These are phyloP conservation scores for Cactoblastis cactorum DNA, from an alignment of 2,888 invertebrate genomes.

Conservation along the genomic window DNA sequence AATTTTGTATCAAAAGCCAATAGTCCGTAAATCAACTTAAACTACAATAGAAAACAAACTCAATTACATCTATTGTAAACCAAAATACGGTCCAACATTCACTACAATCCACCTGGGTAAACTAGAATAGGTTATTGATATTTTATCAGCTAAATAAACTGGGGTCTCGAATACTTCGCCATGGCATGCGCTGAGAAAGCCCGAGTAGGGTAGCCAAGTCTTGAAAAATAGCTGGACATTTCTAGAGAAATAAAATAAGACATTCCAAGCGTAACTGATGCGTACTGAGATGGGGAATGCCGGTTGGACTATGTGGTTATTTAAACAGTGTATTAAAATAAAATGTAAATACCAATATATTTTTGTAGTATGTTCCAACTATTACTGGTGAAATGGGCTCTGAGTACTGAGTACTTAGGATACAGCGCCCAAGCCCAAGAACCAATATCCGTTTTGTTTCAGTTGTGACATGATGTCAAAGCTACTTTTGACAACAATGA, in stretches of 20 bases:
- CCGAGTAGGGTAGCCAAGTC: constrained; percentile 9
- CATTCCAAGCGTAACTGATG: not conserved
- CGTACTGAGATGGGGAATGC: not conserved
- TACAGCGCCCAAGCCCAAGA: too few species aligned
- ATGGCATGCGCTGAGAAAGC: constrained; percentile 31
- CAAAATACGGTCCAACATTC: not conserved
- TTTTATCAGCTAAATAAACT: constrained; percentile 12
- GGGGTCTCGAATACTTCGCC: constrained; percentile 2
- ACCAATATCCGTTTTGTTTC: too few species aligned
- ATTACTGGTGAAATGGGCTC: too few species aligned
- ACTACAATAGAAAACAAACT: not conserved
- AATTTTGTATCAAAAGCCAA: not conserved
- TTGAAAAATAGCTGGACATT: not conserved
- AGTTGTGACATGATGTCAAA: not conserved
- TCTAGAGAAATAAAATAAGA: not conserved
- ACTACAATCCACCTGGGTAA: constrained; percentile 4
- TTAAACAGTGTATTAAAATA: too few species aligned
- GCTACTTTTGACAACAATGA: too few species aligned
- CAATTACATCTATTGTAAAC: constrained; percentile 1
- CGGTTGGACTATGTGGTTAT: too few species aligned
- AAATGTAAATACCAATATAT: too few species aligned
- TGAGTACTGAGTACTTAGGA: too few species aligned
- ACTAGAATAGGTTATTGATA: constrained; percentile 12
- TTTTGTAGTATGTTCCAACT: too few species aligned
- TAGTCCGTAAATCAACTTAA: too few species aligned